A percentile compares a stretch with the other conserved stretches of the same genome.
Evolutionary conservation across 92 coral and sea anemone genomes (phyloP).

Genomic region (Zoanthus gigantus): DNA sequence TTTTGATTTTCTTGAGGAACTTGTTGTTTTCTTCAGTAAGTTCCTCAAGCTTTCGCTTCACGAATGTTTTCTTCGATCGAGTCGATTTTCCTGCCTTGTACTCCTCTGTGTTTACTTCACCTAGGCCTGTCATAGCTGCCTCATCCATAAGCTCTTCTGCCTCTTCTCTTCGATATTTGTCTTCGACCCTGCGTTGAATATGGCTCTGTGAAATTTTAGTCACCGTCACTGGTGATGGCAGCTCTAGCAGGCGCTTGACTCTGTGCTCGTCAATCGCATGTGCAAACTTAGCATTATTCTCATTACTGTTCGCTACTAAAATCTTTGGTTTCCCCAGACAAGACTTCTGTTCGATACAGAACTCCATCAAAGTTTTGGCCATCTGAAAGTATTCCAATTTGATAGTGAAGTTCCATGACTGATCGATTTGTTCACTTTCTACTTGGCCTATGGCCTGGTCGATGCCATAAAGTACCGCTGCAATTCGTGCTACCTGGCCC

Average conservation of each 20-base stretch:
- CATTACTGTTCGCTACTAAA: neutral
- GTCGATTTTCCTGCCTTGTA: conserved; percentile 23
- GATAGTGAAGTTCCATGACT: conserved; percentile 40
- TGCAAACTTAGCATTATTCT: neutral
- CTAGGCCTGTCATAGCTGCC: conserved; percentile 16
- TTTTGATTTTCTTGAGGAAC: conserved; percentile 20
- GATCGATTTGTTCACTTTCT: neutral
- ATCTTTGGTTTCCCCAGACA: conserved; percentile 31
- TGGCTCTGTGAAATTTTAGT: conserved; percentile 47
- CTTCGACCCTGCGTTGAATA: conserved; percentile 22
- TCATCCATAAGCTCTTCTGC: conserved; percentile 48
- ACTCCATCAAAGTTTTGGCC: conserved; percentile 46
- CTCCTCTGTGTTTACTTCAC: conserved; percentile 20
- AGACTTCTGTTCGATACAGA: conserved; percentile 56
- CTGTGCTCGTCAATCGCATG: conserved; percentile 48
- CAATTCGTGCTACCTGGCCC: conserved; percentile 44
- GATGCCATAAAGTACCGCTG: conserved; percentile 35
- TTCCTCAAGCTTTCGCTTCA: conserved; percentile 34
- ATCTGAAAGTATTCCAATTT: conserved; percentile 14
- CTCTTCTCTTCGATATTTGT: conserved; percentile 48
- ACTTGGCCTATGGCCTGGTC: conserved; percentile 37
- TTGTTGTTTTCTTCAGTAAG: conserved; percentile 28
- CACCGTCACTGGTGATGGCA: conserved; percentile 41
- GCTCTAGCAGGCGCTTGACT: conserved; percentile 38
- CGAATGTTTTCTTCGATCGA: conserved; percentile 9